Conservation (phyloP, 2,888 invertebrate genomes). For the Chrysolina oricalcia region DNA sequence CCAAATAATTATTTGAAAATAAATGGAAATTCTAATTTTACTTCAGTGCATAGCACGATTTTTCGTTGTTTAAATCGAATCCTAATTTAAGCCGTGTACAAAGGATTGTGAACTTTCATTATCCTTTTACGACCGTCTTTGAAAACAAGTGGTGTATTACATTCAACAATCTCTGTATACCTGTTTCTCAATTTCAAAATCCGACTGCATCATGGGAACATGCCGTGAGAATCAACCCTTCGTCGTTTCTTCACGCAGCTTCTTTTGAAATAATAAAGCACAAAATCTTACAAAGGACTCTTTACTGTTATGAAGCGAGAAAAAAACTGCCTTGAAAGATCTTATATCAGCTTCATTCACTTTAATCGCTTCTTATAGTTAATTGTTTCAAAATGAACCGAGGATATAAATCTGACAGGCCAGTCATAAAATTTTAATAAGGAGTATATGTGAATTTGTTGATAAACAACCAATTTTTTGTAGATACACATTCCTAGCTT, state of each 20-base stretch:
- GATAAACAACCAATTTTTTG: no score
- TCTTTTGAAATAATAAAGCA: neutral
- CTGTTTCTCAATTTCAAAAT: constrained; percentile 22
- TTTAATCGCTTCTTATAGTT: neutral
- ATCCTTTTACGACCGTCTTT: constrained; percentile 1
- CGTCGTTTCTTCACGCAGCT: constrained; percentile 20
- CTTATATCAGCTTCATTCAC: neutral
- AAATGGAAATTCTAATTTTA: no score
- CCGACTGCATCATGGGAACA: constrained; percentile 24
- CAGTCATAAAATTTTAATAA: no score
- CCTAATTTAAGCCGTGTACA: constrained; percentile 16
- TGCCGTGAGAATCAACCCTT: constrained; percentile 36
- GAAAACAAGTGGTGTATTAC: constrained; percentile 15
- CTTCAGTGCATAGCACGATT: no score
- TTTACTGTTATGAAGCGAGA: constrained; percentile 29
- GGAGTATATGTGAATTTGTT: no score
- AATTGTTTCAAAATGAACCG: no score
- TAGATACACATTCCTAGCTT: no score
- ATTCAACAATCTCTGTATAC: constrained; percentile 19
- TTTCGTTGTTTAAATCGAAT: neutral
- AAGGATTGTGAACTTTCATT: constrained; percentile 1
- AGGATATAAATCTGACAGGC: no score
- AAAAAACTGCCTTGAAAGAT: constrained; percentile 11
- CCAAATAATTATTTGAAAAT: no score
- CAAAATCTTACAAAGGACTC: constrained; percentile 7